A percentile compares a stretch with the other conserved stretches of the same genome.
Evolutionary conservation across 2,888 invertebrate genomes (phyloP).

Genomic region (Amblyjoppa fuscipennis): DNA sequence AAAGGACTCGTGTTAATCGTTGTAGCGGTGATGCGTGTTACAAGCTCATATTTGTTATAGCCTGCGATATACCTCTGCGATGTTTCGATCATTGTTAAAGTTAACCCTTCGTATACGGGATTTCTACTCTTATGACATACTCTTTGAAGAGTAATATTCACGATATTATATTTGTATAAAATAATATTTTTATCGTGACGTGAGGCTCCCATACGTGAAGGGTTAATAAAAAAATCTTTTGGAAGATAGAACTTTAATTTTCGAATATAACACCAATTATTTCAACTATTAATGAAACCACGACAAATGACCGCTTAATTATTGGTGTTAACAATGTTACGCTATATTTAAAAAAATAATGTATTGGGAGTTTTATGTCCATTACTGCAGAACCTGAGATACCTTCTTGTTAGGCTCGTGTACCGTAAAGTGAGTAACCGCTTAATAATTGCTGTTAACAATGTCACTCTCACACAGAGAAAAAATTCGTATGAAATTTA

Average conservation of each 20-base stretch:
- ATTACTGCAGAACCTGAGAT: constrained; percentile 39
- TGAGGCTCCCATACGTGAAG: no score
- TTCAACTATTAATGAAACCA: constrained; percentile 16
- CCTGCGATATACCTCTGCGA: background rate
- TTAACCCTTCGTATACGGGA: background rate
- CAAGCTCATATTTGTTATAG: constrained; percentile 66
- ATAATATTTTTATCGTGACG: no score
- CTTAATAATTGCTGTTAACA: constrained; percentile 17
- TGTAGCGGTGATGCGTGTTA: constrained; percentile 74
- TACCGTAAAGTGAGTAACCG: constrained; percentile 40
- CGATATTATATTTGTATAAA: no score
- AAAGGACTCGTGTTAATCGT: constrained; percentile 79
- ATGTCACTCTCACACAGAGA: background rate
- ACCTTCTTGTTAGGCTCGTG: constrained; percentile 55
- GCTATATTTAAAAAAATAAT: background rate
- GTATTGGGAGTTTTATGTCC: background rate
- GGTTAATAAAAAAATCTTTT: background rate
- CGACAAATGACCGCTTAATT: constrained; percentile 20
- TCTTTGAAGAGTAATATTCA: no score
- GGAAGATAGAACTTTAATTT: constrained; percentile 29
- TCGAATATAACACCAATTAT: constrained; percentile 33
- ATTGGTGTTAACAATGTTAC: constrained; percentile 21
- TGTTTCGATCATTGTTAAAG: background rate
- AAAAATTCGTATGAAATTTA: no score
- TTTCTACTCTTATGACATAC: no score